These are phyloP conservation scores for Berghia stephanieae DNA, from an alignment of 1,140 invertebrate species.

Conservation along the genomic window DNA sequence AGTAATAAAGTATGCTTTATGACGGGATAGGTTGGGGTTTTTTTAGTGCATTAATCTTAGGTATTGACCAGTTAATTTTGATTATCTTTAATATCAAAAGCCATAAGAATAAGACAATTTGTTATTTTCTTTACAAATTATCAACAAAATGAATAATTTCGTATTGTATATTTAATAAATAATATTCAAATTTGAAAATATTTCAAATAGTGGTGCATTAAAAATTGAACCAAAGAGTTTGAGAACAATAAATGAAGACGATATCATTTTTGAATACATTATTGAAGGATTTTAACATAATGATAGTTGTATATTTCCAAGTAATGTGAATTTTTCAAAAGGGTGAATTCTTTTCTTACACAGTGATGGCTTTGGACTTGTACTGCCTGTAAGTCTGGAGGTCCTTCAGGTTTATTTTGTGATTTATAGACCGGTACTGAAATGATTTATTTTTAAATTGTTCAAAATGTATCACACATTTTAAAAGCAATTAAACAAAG, in stretches of 20 bases:
- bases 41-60: no score
- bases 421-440: constrained; percentile 61
- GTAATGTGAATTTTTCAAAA: neutral
- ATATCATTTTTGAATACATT: neutral
- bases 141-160: no score
- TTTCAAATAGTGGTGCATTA: neutral
- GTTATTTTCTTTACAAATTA: no score
- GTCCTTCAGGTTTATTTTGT: constrained; percentile 52
- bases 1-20: no score
- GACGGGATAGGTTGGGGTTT: no score
- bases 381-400: constrained; percentile 57
- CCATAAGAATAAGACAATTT: no score
- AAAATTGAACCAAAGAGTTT: neutral
- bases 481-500: neutral
- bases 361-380: constrained; percentile 47
- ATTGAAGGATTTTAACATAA: neutral
- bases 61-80: no score
- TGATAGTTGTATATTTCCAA: neutral
- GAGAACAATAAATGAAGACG: neutral
- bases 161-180: no score
- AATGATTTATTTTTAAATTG: constrained; percentile 19
- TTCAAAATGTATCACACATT: neutral
- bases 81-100: no score
- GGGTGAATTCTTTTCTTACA: constrained; percentile 42
- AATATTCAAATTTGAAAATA: neutral